Evolutionary conservation across 64 coral and sea anemone species (phyloP).

Genomic region (Stylophora pistillata): DNA sequence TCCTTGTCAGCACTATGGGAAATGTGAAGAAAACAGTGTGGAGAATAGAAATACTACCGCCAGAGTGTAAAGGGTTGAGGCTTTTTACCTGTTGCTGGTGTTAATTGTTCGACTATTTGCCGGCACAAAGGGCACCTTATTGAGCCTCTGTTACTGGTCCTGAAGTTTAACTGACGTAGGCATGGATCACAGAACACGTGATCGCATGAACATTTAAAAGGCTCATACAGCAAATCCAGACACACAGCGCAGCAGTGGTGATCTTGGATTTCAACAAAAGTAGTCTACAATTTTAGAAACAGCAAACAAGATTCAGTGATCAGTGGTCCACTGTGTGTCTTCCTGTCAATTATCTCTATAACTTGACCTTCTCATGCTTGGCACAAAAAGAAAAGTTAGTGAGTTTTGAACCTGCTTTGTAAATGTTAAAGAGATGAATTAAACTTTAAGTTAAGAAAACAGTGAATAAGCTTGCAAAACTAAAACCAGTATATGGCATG

Average conservation of each 20-base stretch:
- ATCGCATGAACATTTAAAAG: slow-evolving; percentile 74
- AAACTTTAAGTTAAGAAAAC: too few species aligned
- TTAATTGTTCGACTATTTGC: slow-evolving; percentile 43
- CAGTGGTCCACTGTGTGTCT: not conserved
- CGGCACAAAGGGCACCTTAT: slow-evolving; percentile 88
- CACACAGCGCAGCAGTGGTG: slow-evolving; percentile 73
- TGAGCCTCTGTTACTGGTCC: slow-evolving; percentile 19
- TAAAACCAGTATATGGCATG: too few species aligned
- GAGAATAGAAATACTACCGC: too few species aligned
- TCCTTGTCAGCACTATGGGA: too few species aligned
- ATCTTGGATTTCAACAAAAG: slow-evolving; percentile 44
- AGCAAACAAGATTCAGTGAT: not conserved
- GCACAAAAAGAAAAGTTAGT: too few species aligned
- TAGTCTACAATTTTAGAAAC: not conserved
- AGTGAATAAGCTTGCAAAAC: too few species aligned
- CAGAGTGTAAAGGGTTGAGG: too few species aligned
- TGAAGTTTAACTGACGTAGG: slow-evolving; percentile 78
- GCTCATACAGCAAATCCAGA: slow-evolving; percentile 82
- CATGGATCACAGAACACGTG: slow-evolving; percentile 96
- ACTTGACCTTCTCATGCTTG: too few species aligned
- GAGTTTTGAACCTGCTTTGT: too few species aligned
- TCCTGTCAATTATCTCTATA: too few species aligned
- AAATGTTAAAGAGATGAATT: too few species aligned
- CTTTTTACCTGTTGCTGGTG: slow-evolving; percentile 68
- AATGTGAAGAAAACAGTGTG: too few species aligned